Base-by-base conservation (phyloP, 2,797 vertebrate species). In the Liasis olivaceus region DNA sequence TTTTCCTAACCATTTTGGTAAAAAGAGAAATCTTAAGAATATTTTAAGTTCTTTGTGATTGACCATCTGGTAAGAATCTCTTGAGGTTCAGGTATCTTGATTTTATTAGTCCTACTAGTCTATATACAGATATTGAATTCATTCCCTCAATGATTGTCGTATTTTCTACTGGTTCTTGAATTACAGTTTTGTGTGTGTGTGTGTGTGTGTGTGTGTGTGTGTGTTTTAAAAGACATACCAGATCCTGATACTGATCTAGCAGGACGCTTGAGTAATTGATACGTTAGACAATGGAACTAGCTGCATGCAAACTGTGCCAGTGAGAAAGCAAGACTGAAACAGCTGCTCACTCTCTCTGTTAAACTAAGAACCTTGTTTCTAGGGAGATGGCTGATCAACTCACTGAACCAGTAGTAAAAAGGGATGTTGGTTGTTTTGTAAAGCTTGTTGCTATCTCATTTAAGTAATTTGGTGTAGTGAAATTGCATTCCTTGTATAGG, bases 231-330 rank as follows among this genome's bases (percentile, higher is more conserved):
- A 96, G 94, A 89, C 59, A 84, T 84, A 63, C 59, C 90, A 63
- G 96, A 95, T 98, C 96, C 93, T 93, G 96, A 97, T 98, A 97
- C 96, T 92, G 90, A 95, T 95, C n/a, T 95, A 93, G 96, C 95
- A 95, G 56, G 91, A 91, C 95, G 93, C 95, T 96, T 98, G 94
- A 97, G 89, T 97, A 97, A 97, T 96, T 97, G 95, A 97, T 97
- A 92, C 22, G 88, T 95, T 93, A 97, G 95, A 96, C 96, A 96
- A 95, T 95, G 93, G 94, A 96, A 94, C 60, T 59, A 62, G 91
- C 93, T 94, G 58, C 92, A 51, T 96, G 93, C 95, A 94, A 95
- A 93, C 90, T 85, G 90, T 96, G 88, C 77, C 93, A 90, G 51
- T 92, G 88, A 93, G 86, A 28, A 17, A 90, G 90, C 92, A 91